Percentiles rank a stretch among this genome's conserved stretches.
Conservation (phyloP, 1,140 invertebrate species). For the Pseudomyrmex pallidus region DNA sequence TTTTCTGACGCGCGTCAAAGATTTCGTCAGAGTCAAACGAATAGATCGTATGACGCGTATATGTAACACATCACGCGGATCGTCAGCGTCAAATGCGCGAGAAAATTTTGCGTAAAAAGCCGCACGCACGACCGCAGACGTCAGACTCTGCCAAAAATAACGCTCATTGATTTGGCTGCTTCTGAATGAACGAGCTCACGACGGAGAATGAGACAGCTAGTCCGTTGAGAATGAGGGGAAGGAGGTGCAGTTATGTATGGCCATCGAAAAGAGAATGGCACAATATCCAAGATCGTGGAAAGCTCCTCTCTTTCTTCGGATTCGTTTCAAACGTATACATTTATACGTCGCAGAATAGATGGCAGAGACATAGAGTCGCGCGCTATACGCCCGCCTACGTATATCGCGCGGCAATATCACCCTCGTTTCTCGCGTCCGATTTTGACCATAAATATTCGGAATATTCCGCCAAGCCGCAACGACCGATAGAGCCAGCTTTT, state of each 20-base stretch:
- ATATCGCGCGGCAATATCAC: slow-evolving; percentile 53
- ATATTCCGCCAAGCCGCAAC: slow-evolving; percentile 58
- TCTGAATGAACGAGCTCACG: slow-evolving; percentile 70
- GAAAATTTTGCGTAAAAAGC: slow-evolving; percentile 35
- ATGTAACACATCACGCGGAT: slow-evolving; percentile 12
- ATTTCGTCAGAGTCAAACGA: neutral
- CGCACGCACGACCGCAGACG: slow-evolving; percentile 37
- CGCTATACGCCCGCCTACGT: slow-evolving; percentile 57
- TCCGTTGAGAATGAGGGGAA: slow-evolving; percentile 35
- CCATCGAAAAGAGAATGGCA: slow-evolving; percentile 67
- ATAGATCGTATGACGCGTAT: slow-evolving; percentile 6
- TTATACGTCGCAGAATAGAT: slow-evolving; percentile 13
- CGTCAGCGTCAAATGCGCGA: neutral
- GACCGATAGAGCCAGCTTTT: slow-evolving; percentile 52
- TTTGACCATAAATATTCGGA: slow-evolving; percentile 63
- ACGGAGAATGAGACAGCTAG: slow-evolving; percentile 62
- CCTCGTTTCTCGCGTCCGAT: slow-evolving; percentile 49
- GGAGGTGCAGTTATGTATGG: slow-evolving; percentile 59
- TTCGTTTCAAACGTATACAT: slow-evolving; percentile 39
- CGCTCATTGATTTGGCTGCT: slow-evolving; percentile 76
- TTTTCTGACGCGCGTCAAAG: neutral
- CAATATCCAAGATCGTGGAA: slow-evolving; percentile 68
- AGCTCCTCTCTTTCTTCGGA: slow-evolving; percentile 43
- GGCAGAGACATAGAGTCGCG: slow-evolving; percentile 16
- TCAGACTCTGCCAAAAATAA: slow-evolving; percentile 76